Conservation (phyloP, 2,113 vertebrate genomes). For the Polyodon spathula region DNA sequence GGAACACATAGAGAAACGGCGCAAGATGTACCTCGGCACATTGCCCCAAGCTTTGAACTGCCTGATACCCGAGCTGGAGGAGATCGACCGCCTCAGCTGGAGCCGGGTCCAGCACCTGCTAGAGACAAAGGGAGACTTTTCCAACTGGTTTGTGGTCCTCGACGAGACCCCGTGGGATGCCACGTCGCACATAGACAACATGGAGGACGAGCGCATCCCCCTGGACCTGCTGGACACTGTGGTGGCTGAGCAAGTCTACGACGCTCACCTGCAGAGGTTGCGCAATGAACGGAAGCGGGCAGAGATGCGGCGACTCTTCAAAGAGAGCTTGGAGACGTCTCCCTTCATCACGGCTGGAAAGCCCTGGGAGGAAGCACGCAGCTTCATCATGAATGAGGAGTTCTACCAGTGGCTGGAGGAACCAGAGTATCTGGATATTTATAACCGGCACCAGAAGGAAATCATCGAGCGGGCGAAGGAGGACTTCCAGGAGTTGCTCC, state of each 20-base stretch:
- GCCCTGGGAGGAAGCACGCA: constrained; percentile 90
- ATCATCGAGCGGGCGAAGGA: constrained; percentile 93
- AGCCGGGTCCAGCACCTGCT: constrained; percentile 75
- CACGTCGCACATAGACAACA: constrained; percentile 72
- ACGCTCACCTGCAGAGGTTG: constrained; percentile 76
- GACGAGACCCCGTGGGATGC: constrained; percentile 92
- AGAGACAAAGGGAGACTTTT: constrained; percentile 79
- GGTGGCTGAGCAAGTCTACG: constrained; percentile 67
- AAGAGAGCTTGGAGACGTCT: constrained; percentile 75
- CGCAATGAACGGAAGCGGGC: constrained; percentile 72
- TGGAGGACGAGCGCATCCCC: constrained; percentile 78
- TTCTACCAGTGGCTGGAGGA: constrained; percentile 93
- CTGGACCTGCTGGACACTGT: constrained; percentile 83
- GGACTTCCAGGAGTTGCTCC: constrained; percentile 89
- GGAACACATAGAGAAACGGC: constrained; percentile 82
- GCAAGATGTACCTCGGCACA: constrained; percentile 65
- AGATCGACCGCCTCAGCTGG: constrained; percentile 82
- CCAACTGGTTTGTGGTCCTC: constrained; percentile 84
- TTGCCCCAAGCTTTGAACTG: constrained; percentile 75
- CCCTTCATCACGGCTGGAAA: constrained; percentile 89
- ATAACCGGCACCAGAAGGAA: constrained; percentile 86
- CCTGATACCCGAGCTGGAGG: constrained; percentile 75
- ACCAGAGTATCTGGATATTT: constrained; percentile 80
- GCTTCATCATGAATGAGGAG: constrained; percentile 93
- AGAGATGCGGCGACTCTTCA: constrained; percentile 80